Evolutionary conservation across 2,888 invertebrate genomes (phyloP).

Genomic region (Oscheius myriophilus): DNA sequence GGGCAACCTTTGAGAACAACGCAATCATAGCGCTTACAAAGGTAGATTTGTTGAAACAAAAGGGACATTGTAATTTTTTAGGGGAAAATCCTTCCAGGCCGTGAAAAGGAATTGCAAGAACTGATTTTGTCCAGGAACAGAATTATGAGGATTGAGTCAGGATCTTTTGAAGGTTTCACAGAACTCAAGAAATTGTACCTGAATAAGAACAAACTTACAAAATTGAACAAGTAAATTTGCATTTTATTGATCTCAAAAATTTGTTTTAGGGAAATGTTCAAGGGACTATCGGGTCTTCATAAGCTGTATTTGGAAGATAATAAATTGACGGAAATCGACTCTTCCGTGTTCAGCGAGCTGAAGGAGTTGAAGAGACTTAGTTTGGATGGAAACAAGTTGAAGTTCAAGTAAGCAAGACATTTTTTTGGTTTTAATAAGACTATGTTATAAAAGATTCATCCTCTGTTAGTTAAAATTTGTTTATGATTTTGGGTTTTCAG

Average conservation of each 20-base stretch:
- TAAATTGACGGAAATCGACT: constrained; percentile 27
- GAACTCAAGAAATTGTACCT: constrained; percentile 38
- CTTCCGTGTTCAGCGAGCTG: constrained; percentile 30
- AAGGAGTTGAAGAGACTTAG: constrained; percentile 44
- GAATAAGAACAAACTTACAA: constrained; percentile 34
- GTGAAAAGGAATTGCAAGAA: constrained; percentile 33
- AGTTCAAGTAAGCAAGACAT: constrained; percentile 2
- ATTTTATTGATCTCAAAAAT: not conserved
- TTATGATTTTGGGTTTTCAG: too few relatives aligned
- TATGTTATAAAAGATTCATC: too few relatives aligned
- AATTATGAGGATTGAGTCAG: constrained; percentile 37
- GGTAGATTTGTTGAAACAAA: too few relatives aligned
- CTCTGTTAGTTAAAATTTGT: too few relatives aligned
- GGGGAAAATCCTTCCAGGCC: constrained; percentile 38
- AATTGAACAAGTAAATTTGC: constrained; percentile 36
- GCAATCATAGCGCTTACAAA: constrained; percentile 30
- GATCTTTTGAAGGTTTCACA: constrained; percentile 36
- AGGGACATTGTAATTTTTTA: too few relatives aligned
- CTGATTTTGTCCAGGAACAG: constrained; percentile 40
- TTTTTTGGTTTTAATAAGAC: too few relatives aligned
- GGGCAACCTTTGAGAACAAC: constrained; percentile 41
- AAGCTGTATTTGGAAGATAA: constrained; percentile 42
- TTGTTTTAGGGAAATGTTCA: constrained; percentile 33
- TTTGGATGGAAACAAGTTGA: constrained; percentile 50
- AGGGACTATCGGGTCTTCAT: constrained; percentile 35